phyloP scores from a whole-genome alignment of 2,888 invertebrate genomes.

The Ornithoptera alexandrae region DNA sequence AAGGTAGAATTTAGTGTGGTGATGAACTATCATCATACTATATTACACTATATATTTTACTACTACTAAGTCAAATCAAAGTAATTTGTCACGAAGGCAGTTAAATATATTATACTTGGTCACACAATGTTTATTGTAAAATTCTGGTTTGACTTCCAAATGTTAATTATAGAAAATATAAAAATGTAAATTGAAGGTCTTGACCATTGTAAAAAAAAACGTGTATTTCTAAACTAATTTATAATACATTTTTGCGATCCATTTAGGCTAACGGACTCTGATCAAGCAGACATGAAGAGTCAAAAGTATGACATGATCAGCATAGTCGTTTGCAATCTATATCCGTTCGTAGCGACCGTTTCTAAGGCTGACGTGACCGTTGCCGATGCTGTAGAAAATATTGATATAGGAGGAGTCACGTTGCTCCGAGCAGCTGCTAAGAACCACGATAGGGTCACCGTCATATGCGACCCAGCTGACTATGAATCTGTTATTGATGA shows the following conservation, averaged over 20 bases:
- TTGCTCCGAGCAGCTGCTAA: constrained; percentile 97
- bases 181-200: no score
- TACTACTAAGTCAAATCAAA: no score
- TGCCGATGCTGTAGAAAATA: constrained; percentile 95
- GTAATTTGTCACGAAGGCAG: no score
- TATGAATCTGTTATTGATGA: constrained; percentile 88
- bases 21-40: no score
- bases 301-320: constrained; percentile 90
- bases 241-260: background rate
- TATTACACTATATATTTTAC: no score
- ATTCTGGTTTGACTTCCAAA: no score
- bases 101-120: no score
- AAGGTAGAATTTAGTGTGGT: no score
- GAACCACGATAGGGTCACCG: constrained; percentile 96
- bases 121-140: no score
- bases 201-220: no score
- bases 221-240: background rate
- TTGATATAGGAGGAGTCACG: constrained; percentile 98
- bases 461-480: constrained; percentile 94
- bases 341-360: constrained; percentile 95
- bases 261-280: constrained; percentile 83
- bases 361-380: constrained; percentile 89
- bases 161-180: no score
- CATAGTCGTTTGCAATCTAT: constrained; percentile 97
- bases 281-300: constrained; percentile 88